phyloP scores from a whole-genome alignment of 2,113 vertebrate genomes.

The Burhinus bistriatus region DNA sequence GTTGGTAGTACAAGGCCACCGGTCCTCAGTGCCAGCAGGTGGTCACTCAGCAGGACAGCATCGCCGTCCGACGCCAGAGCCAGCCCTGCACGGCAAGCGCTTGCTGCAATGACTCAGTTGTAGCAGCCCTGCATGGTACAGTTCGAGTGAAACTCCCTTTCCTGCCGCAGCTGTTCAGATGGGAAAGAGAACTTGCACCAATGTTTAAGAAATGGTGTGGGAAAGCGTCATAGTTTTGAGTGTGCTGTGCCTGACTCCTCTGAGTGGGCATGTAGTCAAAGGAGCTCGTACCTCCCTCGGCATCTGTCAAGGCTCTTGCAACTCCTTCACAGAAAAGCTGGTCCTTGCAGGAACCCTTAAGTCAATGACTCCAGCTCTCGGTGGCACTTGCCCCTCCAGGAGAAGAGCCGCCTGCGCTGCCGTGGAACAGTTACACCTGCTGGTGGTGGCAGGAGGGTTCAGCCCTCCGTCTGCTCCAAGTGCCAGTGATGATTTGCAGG shows the following conservation, averaged over 20 bases:
- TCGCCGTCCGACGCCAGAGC: background rate
- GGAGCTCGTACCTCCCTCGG: background rate
- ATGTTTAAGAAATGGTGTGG: background rate
- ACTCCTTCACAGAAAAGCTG: background rate
- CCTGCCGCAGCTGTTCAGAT: background rate
- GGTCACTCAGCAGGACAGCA: background rate
- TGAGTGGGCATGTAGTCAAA: background rate
- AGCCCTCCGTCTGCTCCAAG: background rate
- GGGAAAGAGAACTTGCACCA: background rate
- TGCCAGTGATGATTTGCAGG: background rate
- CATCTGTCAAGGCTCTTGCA: background rate
- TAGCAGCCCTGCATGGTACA: background rate
- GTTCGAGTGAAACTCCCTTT: background rate
- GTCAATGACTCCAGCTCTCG: background rate
- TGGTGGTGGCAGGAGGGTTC: background rate
- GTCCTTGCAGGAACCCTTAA: background rate
- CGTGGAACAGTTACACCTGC: rapidly evolving
- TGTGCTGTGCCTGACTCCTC: background rate
- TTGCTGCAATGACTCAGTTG: background rate
- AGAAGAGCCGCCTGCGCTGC: background rate
- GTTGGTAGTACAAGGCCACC: background rate
- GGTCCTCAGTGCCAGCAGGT: background rate
- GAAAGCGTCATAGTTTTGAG: background rate
- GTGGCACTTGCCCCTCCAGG: background rate
- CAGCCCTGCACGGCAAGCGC: background rate